phyloP scores from a whole-genome alignment of 2,888 invertebrate genomes.

The Apotomis turbidana region DNA sequence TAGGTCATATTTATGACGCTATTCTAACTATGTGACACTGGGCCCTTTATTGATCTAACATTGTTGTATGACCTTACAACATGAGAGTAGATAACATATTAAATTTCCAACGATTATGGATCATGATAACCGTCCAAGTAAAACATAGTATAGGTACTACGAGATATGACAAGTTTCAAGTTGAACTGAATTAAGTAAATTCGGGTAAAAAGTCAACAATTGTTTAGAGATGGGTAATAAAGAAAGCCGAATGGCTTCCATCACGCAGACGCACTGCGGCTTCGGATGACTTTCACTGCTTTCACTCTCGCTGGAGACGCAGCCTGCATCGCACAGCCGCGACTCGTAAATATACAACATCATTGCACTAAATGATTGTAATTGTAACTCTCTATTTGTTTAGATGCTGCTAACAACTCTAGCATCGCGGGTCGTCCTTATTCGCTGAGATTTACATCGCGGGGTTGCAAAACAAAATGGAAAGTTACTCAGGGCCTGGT shows the following conservation, averaged over 20 bases:
- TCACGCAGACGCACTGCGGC: slow-evolving; percentile 46
- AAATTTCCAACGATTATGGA: too few species aligned
- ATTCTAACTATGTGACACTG: too few species aligned
- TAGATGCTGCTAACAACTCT: slow-evolving; percentile 71
- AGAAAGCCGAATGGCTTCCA: slow-evolving; percentile 53
- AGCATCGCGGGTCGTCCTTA: slow-evolving; percentile 74
- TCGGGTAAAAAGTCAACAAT: slow-evolving; percentile 11
- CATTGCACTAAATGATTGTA: slow-evolving; percentile 53
- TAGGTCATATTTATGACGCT: too few species aligned
- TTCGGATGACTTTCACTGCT: slow-evolving; percentile 77
- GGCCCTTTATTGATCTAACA: too few species aligned
- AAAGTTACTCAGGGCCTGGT: slow-evolving; percentile 70
- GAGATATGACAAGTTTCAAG: background rate
- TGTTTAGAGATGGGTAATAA: slow-evolving; percentile 52
- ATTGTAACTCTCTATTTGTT: slow-evolving; percentile 78
- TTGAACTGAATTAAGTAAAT: background rate
- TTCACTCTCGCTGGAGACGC: slow-evolving; percentile 68
- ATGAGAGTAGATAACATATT: too few species aligned
- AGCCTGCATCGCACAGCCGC: slow-evolving; percentile 61
- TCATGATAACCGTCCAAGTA: too few species aligned
- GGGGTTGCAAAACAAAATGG: slow-evolving; percentile 74
- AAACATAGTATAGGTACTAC: too few species aligned
- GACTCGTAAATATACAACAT: slow-evolving; percentile 54
- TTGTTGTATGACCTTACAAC: too few species aligned
- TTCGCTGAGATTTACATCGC: slow-evolving; percentile 61